Evolutionary conservation across 2,113 vertebrate species (phyloP), one percentile per base, ranked within the genome.

Genomic region (Oryzias celebensis): DNA sequence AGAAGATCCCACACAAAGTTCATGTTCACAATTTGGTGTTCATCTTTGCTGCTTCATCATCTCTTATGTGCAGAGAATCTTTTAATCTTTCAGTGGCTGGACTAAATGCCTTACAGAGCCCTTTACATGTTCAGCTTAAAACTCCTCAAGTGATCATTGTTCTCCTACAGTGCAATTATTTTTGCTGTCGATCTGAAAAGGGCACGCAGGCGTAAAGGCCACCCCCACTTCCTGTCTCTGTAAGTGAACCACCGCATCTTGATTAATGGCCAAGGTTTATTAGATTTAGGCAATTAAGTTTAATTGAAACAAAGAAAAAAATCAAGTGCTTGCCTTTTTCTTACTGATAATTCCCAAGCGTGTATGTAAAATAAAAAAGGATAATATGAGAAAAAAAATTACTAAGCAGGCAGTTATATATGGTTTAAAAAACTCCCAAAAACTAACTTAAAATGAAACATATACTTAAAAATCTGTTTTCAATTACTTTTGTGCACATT

Each of bases 111-210:
- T 66, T 2, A 16, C 48, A 53, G 67, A 36, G 44, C 43, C 18
- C 28, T 42, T 47, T 46, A 52, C 43, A 48, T 58, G 64, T 65
- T 67, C 8, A 22, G 56, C 68, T 63, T 58, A 12, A 14, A 55
- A 54, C 66, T 75, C 55, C 66, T 78, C 71, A 49, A 65, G 61
- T 81, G 58, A 81, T 75, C 60, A 74, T 54, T 61, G 54, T 71
- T 80, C 62, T 56, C 50, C 31, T 24, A 23, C 28, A 48, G 66
- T 43, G 53, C 49, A 61, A 65, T 84, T 48, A 28, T 70, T 67
- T 74, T 61, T 74, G 16, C 20, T 81, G 54, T 65, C 67, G 18
- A 18, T 75, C 22, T 77, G 63, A 80, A 80, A 83, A 83, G 81
- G 64, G 52, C 79, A 83, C 0, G 2, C 24, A n/a, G 68, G 75